Base-by-base conservation (phyloP, 2,797 vertebrate genomes). In the Girardinus metallicus region DNA sequence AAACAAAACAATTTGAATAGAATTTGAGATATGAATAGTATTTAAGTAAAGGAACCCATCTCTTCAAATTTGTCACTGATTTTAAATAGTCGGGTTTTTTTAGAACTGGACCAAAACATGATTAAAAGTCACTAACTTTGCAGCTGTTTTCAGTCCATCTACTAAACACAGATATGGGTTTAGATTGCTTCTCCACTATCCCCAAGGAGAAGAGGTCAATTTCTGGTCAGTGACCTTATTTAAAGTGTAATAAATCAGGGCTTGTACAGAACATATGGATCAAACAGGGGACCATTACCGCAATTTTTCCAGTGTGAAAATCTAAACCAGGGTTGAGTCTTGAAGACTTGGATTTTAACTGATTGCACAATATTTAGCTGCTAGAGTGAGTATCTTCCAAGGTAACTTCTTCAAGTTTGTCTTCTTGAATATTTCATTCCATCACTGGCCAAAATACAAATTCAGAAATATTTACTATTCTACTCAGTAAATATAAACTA, bases 311-410 rank as follows among this genome's bases (percentile, higher is more conserved):
- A 36, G 0, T 21, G 31, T 64, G 31, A 64, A 64, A 64, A 18
- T 64, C 31, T 12, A 64, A 21, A 64, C 31, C 60, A 18, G 15
- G 60, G 31, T 64, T 36, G 15, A 64, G 7, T 34, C 31, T 34
- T 36, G 81, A 78, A 31, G 44, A 21, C 43, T 84, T 83, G 79
- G 66, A 77, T 84, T 85, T 51, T 72, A 73, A 1, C 76, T 7
- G 1, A 10, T 6, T 60, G n/a, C 74, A 46, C 51, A 64, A 60
- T 80, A 57, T 80, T 55, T 77, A 55, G 18, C 55, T 51, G 2
- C 70, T 74, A 0, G 3, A 21, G 34, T 4, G 68, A 51, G 39
- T 34, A 29, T 84, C 18, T 72, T 81, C 73, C 55, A 76, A 60
- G 3, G 18, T 77, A 64, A 77, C 76, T 66, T 83, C 57, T 76